Base-by-base conservation (phyloP, 1,140 invertebrate species). In the Leptestheria dahalacensis region DNA sequence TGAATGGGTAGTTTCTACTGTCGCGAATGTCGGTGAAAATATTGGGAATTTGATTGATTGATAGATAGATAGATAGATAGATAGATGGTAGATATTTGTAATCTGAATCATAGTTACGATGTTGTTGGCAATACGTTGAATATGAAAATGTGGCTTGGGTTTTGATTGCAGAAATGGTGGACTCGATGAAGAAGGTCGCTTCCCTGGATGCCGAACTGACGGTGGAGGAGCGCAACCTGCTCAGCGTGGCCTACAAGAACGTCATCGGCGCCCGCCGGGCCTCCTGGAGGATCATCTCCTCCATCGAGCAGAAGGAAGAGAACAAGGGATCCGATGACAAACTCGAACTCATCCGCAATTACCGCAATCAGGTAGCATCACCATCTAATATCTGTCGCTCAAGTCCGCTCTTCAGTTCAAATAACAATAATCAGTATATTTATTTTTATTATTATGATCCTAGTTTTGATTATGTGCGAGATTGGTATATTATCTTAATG, bases 201-300 rank as follows among this genome's bases (percentile, higher is more conserved):
- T 81, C 79, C 23, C 66, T 82, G 66, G 88, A 91, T 70, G 82
- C 91, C 48, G 90, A 93, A 74, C 77, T 93, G 62, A 91, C 88
- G 62, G 89, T 93, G 64, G 93, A 97, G 73, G 94, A 97, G 75
- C 80, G 94, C 68, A 97, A 97, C 72, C 79, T 97, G 56, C 80
- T 97, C 49, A 96, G 92, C 24, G 94, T 97, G 58, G 93, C 94
- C n/a, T 97, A 97, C 76, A 98, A 98, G 81, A 97, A 97, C 80
- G 93, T 97, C 28, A 96, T 97, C 70, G 94, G 94, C 63, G 90
- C 93, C 63, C 83, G 93, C 63, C 81, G 95, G 67, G 92, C 94
- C 48, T 94, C 91, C 26, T 98, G 94, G 94, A 80, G 94, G 73
- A 96, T 98, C 68, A 92, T 97, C 66, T 91, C 88, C 63, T 93